Percentiles rank a stretch among this genome's conserved stretches.
Conservation (phyloP, 1,140 invertebrate genomes). For the Triops longicaudatus region DNA sequence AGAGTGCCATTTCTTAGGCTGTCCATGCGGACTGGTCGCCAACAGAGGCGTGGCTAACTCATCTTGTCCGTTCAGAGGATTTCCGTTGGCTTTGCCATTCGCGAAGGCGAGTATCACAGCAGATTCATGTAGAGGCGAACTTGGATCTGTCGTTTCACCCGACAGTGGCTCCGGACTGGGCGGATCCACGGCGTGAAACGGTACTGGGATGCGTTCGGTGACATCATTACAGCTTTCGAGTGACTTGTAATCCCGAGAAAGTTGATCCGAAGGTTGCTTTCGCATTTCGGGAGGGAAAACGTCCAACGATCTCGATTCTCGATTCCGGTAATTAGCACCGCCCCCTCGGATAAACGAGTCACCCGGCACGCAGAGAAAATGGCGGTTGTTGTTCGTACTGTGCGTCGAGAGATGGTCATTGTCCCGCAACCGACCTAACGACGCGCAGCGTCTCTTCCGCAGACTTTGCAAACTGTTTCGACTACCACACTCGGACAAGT, state of each 20-base stretch:
- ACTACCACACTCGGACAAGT: background rate
- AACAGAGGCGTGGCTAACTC: conserved; percentile 9
- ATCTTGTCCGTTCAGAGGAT: background rate
- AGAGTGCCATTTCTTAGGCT: conserved; percentile 26
- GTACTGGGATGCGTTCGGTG: background rate
- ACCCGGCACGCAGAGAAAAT: conserved; percentile 27
- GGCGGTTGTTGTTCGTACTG: background rate
- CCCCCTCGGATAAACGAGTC: conserved; percentile 21
- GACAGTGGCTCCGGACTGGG: background rate
- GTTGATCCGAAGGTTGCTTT: background rate
- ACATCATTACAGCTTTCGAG: background rate
- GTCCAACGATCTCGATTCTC: conserved; percentile 33
- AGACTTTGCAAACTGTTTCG: background rate
- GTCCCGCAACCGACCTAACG: conserved; percentile 21
- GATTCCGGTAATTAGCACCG: background rate
- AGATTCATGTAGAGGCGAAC: background rate
- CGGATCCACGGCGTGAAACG: background rate
- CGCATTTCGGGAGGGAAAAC: conserved; percentile 29
- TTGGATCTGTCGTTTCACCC: background rate
- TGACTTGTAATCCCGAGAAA: background rate
- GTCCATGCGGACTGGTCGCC: background rate
- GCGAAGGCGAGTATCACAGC: conserved; percentile 2
- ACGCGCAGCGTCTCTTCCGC: conserved; percentile 25
- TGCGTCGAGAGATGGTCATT: background rate
- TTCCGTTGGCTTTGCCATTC: conserved; percentile 9